Percentiles rank a stretch among this genome's conserved stretches.
These are phyloP conservation scores for Vesta saturnalis DNA, from an alignment of 2,888 invertebrate species.

Conservation along the genomic window DNA sequence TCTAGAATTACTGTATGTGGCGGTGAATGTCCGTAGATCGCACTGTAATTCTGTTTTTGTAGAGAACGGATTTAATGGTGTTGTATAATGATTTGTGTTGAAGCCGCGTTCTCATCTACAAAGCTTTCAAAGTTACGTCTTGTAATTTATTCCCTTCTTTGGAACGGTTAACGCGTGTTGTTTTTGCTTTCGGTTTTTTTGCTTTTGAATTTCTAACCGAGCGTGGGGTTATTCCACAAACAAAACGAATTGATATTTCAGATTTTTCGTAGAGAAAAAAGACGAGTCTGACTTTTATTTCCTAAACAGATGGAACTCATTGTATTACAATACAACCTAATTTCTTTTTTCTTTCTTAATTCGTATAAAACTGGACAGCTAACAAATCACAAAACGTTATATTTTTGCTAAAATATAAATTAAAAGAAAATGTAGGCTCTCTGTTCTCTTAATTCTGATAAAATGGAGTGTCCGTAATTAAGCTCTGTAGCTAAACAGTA, in stretches of 20 bases:
- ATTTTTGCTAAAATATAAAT: background rate
- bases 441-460: no score
- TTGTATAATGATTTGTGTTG: slow-evolving; percentile 40
- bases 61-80: slow-evolving; percentile 40
- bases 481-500: no score
- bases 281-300: slow-evolving; percentile 23
- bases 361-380: background rate
- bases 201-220: slow-evolving; percentile 16
- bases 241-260: slow-evolving; percentile 29
- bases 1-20: slow-evolving; percentile 38
- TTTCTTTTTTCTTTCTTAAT: background rate
- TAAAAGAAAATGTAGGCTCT: background rate
- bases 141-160: slow-evolving; percentile 39
- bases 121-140: slow-evolving; percentile 37
- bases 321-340: slow-evolving; percentile 11
- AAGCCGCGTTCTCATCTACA: slow-evolving; percentile 36
- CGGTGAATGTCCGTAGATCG: slow-evolving; percentile 33
- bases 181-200: slow-evolving; percentile 30
- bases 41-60: slow-evolving; percentile 39
- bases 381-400: slow-evolving; percentile 3
- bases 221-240: slow-evolving; percentile 31
- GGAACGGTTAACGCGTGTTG: slow-evolving; percentile 31
- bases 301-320: slow-evolving; percentile 11
- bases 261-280: slow-evolving; percentile 22
- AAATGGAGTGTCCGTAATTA: no score